phyloP scores from a whole-genome alignment of 2,797 vertebrate species.

The Diglossa cyanea region DNA sequence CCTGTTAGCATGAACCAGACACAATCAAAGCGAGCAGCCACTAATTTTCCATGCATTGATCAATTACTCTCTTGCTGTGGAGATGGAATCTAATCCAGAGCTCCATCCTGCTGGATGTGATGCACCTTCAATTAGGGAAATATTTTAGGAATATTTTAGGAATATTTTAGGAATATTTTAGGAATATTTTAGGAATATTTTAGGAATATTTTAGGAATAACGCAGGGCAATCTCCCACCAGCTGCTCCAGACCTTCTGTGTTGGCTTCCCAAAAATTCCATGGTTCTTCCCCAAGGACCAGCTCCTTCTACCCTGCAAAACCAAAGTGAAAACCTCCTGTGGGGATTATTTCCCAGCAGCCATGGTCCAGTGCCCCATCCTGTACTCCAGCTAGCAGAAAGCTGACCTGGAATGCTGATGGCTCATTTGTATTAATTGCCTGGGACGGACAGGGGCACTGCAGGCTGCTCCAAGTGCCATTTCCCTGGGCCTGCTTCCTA shows the following conservation, averaged over 20 bases:
- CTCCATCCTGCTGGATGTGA: not conserved
- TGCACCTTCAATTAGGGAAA: not conserved
- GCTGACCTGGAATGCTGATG: not conserved
- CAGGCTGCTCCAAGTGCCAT: not conserved
- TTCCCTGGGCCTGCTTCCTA: not conserved
- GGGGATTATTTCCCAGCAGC: not conserved
- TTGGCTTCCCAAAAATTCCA: accelerated
- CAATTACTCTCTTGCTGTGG: not conserved
- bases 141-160: too few species aligned
- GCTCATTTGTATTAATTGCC: slow-evolving; percentile 25
- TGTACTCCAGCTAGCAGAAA: not conserved
- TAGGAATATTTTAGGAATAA: not conserved
- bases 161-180: too few species aligned
- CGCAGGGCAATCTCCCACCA: not conserved
- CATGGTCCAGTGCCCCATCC: not conserved
- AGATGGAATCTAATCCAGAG: not conserved
- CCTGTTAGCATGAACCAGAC: not conserved
- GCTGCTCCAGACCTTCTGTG: accelerated
- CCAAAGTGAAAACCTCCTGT: not conserved
- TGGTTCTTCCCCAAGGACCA: not conserved
- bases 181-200: too few species aligned
- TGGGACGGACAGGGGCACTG: not conserved
- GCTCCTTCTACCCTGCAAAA: not conserved
- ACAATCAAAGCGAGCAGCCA: not conserved
- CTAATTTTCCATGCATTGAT: not conserved